Evolutionary conservation across 2,797 vertebrate genomes (phyloP), one percentile per base, ranked within the genome.

Genomic region (Dermochelys coriacea): DNA sequence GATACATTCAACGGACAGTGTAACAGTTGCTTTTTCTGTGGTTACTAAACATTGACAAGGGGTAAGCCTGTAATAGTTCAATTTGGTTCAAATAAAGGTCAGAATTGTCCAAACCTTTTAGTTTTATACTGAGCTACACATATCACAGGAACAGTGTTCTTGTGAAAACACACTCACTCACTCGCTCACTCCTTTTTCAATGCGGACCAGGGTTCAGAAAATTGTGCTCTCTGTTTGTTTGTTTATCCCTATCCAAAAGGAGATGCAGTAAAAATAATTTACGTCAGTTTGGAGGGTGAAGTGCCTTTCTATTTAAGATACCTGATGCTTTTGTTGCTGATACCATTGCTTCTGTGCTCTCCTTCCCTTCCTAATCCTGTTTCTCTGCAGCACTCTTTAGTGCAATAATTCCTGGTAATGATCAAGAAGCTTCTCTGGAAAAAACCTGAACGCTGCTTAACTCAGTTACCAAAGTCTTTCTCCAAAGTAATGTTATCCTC

Each of bases 301-400:
- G 50, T 87, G 88, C 81, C 5, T 55, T 51, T 55, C 2, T 77
- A 5, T 85, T 87, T 85, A 84, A 94, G 64, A 25, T 93, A 18
- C 2, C 29, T 80, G n/a, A 49, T 88, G 16, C 3, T 6, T 71
- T 41, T 86, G 14, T n/a, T 86, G 54, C 57, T 92, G 9, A 3
- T 59, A n/a, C 19, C 25, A 91, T 92, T 92, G n/a, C 84, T 96
- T 87, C 68, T 94, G 8, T 61, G 52, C 37, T 88, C 93, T 88
- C 19, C 6, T 81, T 50, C 81, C 4, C 47, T 79, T 23, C 9
- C 37, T 34, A n/a, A 86, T 86, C 52, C n/a, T 83, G n/a, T 0
- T 0, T 54, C 68, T 90, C 45, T 84, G 41, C 47, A 77, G 3
- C n/a, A 55, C 52, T 79, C 4, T 0, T 61, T 77, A 78, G 34